Evolutionary conservation across 2,113 vertebrate species (phyloP).

Genomic region (Dasyprocta punctata): DNA sequence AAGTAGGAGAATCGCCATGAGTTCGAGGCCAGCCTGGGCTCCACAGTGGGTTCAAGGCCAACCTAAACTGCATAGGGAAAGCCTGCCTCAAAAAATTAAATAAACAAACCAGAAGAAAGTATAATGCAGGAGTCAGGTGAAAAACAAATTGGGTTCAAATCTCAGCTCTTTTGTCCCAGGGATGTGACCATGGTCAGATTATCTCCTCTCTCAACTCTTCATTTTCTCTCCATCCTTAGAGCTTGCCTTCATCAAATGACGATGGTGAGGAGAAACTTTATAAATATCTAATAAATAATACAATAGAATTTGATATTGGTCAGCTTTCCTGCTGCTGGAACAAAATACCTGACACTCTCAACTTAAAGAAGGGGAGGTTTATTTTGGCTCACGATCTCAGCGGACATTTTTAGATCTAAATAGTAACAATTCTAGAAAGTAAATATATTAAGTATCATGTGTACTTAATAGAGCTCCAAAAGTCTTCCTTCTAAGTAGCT

Average conservation of each 20-base stretch:
- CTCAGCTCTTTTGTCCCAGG: neutral
- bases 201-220: neutral
- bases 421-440: neutral
- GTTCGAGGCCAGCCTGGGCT: neutral
- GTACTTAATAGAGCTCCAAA: neutral
- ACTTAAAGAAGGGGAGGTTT: neutral
- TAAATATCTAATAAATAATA: neutral
- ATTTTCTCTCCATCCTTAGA: neutral
- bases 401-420: neutral
- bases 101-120: neutral
- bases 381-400: neutral
- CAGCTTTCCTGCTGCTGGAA: neutral
- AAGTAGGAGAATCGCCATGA: neutral
- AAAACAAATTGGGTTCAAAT: neutral
- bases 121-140: neutral
- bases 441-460: neutral
- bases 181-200: neutral
- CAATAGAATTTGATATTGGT: neutral
- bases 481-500: conserved; percentile 14
- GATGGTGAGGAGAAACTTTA: neutral
- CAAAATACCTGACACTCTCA: neutral
- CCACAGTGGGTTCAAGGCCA: neutral
- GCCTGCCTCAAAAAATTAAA: neutral
- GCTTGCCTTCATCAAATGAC: neutral
- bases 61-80: neutral